Evolutionary conservation across 2,888 invertebrate genomes (phyloP).

Genomic region (Neria commutata): DNA sequence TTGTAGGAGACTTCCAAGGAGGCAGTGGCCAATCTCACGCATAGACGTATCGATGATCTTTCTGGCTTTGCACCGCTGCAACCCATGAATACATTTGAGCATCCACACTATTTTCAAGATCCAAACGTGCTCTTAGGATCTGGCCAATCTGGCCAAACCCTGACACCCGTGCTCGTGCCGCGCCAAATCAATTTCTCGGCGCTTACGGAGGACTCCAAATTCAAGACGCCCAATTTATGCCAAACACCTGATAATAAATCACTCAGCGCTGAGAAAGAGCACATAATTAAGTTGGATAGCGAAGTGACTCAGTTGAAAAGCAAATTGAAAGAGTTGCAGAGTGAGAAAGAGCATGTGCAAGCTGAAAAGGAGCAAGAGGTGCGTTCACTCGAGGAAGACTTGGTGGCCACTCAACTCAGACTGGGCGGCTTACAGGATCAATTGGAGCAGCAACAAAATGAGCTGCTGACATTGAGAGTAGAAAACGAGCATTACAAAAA

Average conservation of each 20-base stretch:
- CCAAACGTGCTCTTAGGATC: slow-evolving; percentile 37
- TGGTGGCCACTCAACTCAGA: slow-evolving; percentile 37
- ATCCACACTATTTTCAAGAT: slow-evolving; percentile 59
- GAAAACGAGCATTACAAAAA: slow-evolving; percentile 26
- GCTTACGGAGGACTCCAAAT: slow-evolving; percentile 59
- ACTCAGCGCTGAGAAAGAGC: slow-evolving; percentile 57
- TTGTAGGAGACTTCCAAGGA: slow-evolving; percentile 55
- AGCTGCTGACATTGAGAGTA: slow-evolving; percentile 33
- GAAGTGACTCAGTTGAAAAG: slow-evolving; percentile 63
- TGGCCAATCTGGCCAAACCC: slow-evolving; percentile 41
- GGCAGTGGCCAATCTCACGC: slow-evolving; percentile 53
- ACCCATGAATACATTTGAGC: slow-evolving; percentile 56
- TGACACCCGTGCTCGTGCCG: slow-evolving; percentile 51
- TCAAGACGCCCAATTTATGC: slow-evolving; percentile 41
- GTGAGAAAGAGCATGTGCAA: slow-evolving; percentile 30
- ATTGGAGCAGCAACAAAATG: slow-evolving; percentile 39
- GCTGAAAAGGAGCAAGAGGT: slow-evolving; percentile 32
- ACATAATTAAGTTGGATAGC: slow-evolving; percentile 58
- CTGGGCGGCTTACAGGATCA: slow-evolving; percentile 40
- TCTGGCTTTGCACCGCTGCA: slow-evolving; percentile 47
- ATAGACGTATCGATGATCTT: slow-evolving; percentile 53
- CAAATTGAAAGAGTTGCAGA: slow-evolving; percentile 47
- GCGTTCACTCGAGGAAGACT: slow-evolving; percentile 35
- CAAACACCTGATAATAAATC: slow-evolving; percentile 47
- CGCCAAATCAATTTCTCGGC: slow-evolving; percentile 63